phyloP scores from a whole-genome alignment of 2,888 invertebrate species.

The Tetrapedia diversipes region DNA sequence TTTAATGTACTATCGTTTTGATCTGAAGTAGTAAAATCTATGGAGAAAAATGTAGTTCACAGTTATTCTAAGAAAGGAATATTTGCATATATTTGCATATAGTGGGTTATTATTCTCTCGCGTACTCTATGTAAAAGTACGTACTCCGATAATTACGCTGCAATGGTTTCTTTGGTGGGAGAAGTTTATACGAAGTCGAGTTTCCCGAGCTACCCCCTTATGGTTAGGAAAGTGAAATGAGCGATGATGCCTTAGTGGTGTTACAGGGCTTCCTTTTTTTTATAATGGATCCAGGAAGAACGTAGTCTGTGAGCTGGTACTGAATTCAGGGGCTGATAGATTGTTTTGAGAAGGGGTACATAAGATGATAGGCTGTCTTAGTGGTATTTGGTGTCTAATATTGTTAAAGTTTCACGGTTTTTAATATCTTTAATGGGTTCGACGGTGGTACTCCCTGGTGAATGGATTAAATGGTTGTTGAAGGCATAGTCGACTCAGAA shows the following conservation, averaged over 20 bases:
- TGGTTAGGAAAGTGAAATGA: slow-evolving; percentile 1
- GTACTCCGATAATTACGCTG: slow-evolving; percentile 43
- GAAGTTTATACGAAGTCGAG: slow-evolving; percentile 23
- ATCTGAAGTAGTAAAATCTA: too few species aligned
- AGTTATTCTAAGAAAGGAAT: too few species aligned
- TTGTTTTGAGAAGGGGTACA: neutral
- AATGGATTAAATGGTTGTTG: too few species aligned
- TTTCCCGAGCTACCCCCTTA: slow-evolving; percentile 16
- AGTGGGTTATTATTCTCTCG: too few species aligned
- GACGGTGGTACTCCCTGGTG: too few species aligned
- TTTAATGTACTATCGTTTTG: too few species aligned
- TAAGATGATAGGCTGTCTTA: neutral
- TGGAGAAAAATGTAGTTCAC: too few species aligned
- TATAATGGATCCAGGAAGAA: too few species aligned
- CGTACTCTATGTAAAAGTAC: too few species aligned
- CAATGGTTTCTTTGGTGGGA: slow-evolving; percentile 20
- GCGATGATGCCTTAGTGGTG: neutral
- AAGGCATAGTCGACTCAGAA: too few species aligned
- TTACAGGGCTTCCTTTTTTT: neutral
- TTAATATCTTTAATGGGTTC: neutral
- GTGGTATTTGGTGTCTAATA: neutral
- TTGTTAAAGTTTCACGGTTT: neutral
- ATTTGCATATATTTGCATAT: too few species aligned
- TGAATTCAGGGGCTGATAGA: neutral
- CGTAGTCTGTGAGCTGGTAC: too few species aligned